Percentiles rank a stretch among this genome's conserved stretches.
These are phyloP conservation scores for Tyrannus savana DNA, from an alignment of 2,113 vertebrate species.

Conservation along the genomic window DNA sequence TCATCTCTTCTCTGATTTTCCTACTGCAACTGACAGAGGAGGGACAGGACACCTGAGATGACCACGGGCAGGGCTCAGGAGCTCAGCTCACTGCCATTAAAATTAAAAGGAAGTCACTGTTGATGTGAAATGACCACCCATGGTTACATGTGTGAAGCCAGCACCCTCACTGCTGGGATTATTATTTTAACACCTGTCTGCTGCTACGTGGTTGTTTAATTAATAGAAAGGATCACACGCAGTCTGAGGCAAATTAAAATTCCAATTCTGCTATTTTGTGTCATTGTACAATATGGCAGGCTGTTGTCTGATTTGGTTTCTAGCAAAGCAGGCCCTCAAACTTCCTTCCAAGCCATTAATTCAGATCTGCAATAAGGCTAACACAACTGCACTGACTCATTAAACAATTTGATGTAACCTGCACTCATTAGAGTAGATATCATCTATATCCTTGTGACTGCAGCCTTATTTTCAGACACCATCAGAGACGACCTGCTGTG, in stretches of 20 bases:
- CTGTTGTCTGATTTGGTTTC: neutral
- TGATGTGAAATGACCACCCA: neutral
- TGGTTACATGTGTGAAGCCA: neutral
- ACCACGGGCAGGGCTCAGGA: neutral
- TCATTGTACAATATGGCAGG: neutral
- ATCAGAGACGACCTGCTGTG: constrained; percentile 17
- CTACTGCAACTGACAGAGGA: neutral
- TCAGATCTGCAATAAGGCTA: constrained; percentile 10
- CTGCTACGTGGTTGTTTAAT: neutral
- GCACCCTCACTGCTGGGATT: neutral
- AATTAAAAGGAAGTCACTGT: neutral
- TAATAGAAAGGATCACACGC: neutral
- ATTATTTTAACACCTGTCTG: neutral
- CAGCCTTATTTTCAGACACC: neutral
- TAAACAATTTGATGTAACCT: constrained; percentile 31
- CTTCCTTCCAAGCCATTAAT: constrained; percentile 49
- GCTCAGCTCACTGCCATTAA: neutral
- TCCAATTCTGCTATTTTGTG: neutral
- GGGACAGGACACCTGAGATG: neutral
- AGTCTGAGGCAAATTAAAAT: neutral
- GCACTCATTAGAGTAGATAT: neutral
- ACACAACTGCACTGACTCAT: constrained; percentile 24
- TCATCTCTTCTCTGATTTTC: neutral
- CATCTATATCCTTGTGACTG: neutral
- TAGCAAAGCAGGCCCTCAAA: constrained; percentile 13